Base-by-base conservation (phyloP, 2,113 vertebrate genomes). In the Triplophysa tibetana region DNA sequence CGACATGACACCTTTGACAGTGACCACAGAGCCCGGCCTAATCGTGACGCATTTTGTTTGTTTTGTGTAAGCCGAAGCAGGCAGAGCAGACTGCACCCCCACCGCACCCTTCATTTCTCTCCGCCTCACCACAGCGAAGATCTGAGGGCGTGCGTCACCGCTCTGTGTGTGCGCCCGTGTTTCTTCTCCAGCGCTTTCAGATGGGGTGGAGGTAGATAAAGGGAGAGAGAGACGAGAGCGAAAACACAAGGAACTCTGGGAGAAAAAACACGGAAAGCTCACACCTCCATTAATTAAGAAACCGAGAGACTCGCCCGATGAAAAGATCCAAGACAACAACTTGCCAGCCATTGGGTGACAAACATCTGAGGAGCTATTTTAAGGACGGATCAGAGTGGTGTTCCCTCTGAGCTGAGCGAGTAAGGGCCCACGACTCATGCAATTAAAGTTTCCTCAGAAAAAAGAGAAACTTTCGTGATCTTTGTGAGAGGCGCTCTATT, bases 291-390 rank as follows among this genome's bases (percentile, higher is more conserved):
- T 86, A 86, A 86, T 86, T 84, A 83, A 75, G 78, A 69, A 69
- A 62, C 54, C 33, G 61, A 79, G 65, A 75, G 66, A 78, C 60
- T 68, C 52, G 43, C 58, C 74, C 26, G 60, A 75, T n/a, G 65
- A 82, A 23, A 43, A 76, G 73, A 79, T 77, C 72, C 52, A 54
- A 70, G 50, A 82, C 73, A 82, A 86, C 85, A 84, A 81, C 82
- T 80, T 85, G 23, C 85, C 87, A 86, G 88, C 88, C 85, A 86
- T 85, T 82, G 82, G 77, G 80, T 33, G 64, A 87, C 85, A 89
- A 88, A 91, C 88, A 91, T 93, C 90, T 90, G 82, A 89, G 78
- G 74, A 85, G 70, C 79, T 66, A 80, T 90, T 89, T 83, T 82
- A 75, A 85, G 82, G 83, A 50, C 72, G 88, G 88, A 93, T 90